phyloP scores from a whole-genome alignment of 2,113 vertebrate species.

The Catharus minimus region DNA sequence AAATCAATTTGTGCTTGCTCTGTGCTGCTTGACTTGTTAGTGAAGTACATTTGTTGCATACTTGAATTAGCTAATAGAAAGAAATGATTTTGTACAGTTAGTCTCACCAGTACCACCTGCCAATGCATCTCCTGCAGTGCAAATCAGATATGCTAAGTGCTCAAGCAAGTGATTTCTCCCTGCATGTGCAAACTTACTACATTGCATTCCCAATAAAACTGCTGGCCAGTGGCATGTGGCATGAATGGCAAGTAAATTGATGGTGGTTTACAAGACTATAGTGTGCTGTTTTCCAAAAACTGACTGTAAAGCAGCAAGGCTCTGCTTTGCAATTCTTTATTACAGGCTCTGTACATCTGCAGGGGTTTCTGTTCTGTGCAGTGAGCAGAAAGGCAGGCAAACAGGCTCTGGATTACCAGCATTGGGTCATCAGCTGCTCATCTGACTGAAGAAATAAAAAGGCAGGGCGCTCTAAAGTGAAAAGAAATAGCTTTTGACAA shows the following conservation, averaged over 20 bases:
- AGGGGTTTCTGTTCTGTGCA: not conserved
- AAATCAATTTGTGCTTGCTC: not conserved
- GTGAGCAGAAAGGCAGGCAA: not conserved
- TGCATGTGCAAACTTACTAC: not conserved
- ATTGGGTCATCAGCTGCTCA: conserved; percentile 32
- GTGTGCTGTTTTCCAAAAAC: not conserved
- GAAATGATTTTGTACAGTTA: not conserved
- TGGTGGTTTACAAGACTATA: not conserved
- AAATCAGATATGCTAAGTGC: not conserved
- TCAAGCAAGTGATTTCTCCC: not conserved
- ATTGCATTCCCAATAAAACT: not conserved
- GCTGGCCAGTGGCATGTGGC: not conserved
- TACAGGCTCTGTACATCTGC: not conserved
- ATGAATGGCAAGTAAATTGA: not conserved
- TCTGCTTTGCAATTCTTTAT: not conserved
- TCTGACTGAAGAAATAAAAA: conserved; percentile 46
- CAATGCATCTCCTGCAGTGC: not conserved
- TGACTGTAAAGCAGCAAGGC: not conserved
- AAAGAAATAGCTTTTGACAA: conserved; percentile 50
- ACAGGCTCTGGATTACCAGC: not conserved
- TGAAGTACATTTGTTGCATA: not conserved
- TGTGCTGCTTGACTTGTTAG: not conserved
- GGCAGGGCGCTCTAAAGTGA: conserved; percentile 1
- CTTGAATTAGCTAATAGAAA: conserved; percentile 5
- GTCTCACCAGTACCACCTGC: not conserved